A percentile compares a stretch with the other conserved stretches of the same genome.
These are phyloP conservation scores for Mimumesa dahlbomi DNA, from an alignment of 2,888 invertebrate species.

Conservation along the genomic window DNA sequence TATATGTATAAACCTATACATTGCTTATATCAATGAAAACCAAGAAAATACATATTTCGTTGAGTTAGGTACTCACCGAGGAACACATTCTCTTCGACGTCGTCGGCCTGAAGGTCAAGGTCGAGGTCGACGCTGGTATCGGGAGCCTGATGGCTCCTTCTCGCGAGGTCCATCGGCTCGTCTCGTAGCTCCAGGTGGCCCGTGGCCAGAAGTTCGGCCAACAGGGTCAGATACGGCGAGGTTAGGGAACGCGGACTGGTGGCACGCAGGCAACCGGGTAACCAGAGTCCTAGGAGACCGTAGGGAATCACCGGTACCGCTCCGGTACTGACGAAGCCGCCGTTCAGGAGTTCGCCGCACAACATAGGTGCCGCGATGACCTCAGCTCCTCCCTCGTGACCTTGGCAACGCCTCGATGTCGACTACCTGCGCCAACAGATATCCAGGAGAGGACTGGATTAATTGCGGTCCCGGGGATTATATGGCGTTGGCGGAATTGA, in stretches of 20 bases:
- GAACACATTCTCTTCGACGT: constrained; percentile 77
- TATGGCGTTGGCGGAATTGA: too few relatives aligned
- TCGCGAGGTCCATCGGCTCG: constrained; percentile 69
- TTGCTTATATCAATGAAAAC: too few relatives aligned
- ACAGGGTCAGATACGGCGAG: constrained; percentile 75
- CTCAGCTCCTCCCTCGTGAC: constrained; percentile 69
- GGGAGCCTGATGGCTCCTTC: constrained; percentile 63
- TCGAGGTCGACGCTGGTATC: constrained; percentile 68
- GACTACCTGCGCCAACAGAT: constrained; percentile 53
- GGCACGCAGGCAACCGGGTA: constrained; percentile 78
- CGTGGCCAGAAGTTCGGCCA: constrained; percentile 76
- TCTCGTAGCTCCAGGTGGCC: constrained; percentile 66
- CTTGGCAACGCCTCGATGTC: constrained; percentile 60
- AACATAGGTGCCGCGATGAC: constrained; percentile 77
- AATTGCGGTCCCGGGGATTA: constrained; percentile 17
- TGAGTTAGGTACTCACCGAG: constrained; percentile 77
- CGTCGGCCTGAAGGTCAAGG: constrained; percentile 70
- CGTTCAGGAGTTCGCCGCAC: constrained; percentile 80
- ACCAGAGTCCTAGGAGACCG: constrained; percentile 77
- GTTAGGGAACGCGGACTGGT: constrained; percentile 73
- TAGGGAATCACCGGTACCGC: constrained; percentile 78
- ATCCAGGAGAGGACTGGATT: constrained; percentile 45
- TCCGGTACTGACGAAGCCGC: constrained; percentile 79
- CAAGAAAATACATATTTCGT: neutral
- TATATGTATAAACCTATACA: too few relatives aligned